A percentile compares a stretch with the other conserved stretches of the same genome.
Evolutionary conservation across 1,140 invertebrate genomes (phyloP).

Genomic region (Steinernema feltiae): DNA sequence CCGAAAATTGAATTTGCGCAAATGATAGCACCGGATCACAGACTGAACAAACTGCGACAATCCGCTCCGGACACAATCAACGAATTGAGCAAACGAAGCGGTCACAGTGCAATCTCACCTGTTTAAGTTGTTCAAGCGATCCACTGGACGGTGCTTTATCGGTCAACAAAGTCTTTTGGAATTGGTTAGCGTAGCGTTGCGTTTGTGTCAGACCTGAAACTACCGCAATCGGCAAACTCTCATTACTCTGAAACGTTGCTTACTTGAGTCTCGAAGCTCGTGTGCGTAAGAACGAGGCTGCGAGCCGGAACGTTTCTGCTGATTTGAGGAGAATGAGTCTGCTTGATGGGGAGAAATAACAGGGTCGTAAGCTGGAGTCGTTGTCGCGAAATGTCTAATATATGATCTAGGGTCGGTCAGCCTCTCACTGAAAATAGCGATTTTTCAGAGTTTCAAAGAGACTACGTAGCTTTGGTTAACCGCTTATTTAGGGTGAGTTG

Average conservation of each 20-base stretch:
- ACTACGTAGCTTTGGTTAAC: no score
- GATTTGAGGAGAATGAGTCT: neutral
- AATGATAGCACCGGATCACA: neutral
- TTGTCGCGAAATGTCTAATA: slow-evolving; percentile 12
- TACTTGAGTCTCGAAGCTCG: slow-evolving; percentile 11
- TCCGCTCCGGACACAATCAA: no score
- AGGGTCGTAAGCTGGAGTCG: slow-evolving; percentile 6
- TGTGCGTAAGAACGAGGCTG: slow-evolving; percentile 7
- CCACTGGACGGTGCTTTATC: neutral
- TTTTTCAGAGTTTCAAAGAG: neutral
- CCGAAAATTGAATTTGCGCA: slow-evolving; percentile 13
- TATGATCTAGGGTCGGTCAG: slow-evolving; percentile 11
- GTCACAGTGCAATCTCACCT: neutral
- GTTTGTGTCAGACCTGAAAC: neutral
- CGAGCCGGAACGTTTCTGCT: neutral
- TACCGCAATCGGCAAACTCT: neutral
- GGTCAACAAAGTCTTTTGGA: neutral
- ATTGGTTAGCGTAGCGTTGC: slow-evolving; percentile 1
- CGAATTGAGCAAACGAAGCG: neutral
- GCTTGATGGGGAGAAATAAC: neutral
- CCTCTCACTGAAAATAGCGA: neutral
- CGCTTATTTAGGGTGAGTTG: no score
- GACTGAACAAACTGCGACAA: no score
- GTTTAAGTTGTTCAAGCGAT: neutral
- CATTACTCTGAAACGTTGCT: neutral